These are phyloP conservation scores for Daubentonia madagascariensis DNA, from an alignment of 2,113 vertebrate species.

Conservation along the genomic window DNA sequence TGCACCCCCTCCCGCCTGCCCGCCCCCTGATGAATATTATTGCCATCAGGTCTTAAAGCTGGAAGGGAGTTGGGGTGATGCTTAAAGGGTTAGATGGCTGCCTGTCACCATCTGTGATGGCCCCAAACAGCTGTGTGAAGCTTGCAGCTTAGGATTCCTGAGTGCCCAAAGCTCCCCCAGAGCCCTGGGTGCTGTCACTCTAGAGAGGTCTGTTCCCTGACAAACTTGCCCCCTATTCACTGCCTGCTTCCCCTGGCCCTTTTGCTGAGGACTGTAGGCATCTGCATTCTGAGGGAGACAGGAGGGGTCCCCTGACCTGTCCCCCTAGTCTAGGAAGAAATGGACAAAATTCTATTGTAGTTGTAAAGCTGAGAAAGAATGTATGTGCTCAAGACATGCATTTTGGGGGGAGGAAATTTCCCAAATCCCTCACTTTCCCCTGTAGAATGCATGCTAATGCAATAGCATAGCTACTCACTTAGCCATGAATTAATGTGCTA, in stretches of 20 bases:
- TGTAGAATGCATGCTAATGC: neutral
- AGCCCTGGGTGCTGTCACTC: accelerated
- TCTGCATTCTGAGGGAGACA: neutral
- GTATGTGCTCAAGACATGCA: neutral
- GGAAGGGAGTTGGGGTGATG: neutral
- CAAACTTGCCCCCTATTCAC: too few relatives aligned
- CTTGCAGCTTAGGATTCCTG: neutral
- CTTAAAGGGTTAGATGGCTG: neutral
- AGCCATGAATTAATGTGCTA: neutral
- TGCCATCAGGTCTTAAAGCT: neutral
- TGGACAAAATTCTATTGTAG: neutral
- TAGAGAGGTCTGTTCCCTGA: neutral
- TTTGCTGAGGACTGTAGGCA: neutral
- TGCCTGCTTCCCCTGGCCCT: neutral
- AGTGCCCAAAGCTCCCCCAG: accelerated
- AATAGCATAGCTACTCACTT: neutral
- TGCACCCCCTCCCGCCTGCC: too few relatives aligned
- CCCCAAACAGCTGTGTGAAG: too few relatives aligned
- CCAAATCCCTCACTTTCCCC: neutral
- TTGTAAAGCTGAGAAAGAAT: neutral
- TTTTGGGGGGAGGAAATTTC: neutral
- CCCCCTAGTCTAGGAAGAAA: neutral
- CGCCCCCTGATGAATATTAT: too few relatives aligned
- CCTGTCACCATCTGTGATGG: neutral
- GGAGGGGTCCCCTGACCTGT: neutral